These are phyloP conservation scores for Amphipoea oculea DNA, from an alignment of 2,888 invertebrate species.

Conservation along the genomic window DNA sequence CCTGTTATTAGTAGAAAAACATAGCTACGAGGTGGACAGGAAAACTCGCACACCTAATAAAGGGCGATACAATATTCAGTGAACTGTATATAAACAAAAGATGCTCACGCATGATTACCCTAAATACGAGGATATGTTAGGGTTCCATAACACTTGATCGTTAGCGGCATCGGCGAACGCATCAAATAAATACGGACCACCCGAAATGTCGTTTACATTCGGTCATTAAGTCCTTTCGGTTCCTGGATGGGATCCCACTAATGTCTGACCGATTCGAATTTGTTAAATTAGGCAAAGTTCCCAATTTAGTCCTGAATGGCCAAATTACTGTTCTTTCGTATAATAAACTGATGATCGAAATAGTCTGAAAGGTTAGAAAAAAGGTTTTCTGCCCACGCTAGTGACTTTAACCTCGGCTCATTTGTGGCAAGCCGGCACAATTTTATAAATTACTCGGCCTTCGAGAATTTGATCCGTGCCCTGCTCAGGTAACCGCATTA, in stretches of 20 bases:
- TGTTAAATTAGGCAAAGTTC: conserved; percentile 44
- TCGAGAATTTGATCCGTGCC: conserved; percentile 62
- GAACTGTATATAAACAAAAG: conserved; percentile 63
- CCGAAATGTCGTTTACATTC: conserved; percentile 51
- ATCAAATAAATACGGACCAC: conserved; percentile 48
- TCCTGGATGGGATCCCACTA: conserved; percentile 37
- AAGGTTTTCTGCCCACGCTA: conserved; percentile 48
- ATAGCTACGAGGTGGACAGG: conserved; percentile 34
- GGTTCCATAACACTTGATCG: conserved; percentile 47
- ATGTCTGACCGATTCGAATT: conserved; percentile 41
- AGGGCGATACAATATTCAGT: conserved; percentile 65
- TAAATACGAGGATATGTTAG: conserved; percentile 51
- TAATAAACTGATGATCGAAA: conserved; percentile 36
- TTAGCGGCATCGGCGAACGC: conserved; percentile 39
- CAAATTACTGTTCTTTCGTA: conserved; percentile 31
- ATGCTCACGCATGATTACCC: conserved; percentile 64
- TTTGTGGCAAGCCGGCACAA: conserved; percentile 51
- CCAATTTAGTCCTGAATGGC: conserved; percentile 21
- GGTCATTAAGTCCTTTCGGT: conserved; percentile 52
- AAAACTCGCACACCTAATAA: conserved; percentile 61
- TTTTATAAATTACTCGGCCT: conserved; percentile 63
- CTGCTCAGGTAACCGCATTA: conserved; percentile 57
- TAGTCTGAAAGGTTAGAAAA: conserved; percentile 37
- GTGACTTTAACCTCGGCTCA: conserved; percentile 36
- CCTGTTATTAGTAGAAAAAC: conserved; percentile 38